Evolutionary conservation across 2,888 invertebrate genomes (phyloP).

Genomic region (Aelia acuminata): DNA sequence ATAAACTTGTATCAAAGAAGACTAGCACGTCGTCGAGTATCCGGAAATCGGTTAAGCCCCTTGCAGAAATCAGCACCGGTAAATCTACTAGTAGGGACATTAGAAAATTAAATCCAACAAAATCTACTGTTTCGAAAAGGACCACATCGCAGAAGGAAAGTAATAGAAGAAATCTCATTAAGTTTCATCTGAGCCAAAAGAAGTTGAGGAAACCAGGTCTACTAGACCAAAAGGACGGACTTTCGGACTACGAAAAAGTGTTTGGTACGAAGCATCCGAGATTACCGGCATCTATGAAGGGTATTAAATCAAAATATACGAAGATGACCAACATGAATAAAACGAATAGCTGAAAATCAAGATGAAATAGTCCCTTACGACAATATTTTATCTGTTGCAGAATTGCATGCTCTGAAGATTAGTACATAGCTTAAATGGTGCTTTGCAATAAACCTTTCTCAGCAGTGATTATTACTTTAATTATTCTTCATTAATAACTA

Average conservation of each 20-base stretch:
- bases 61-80: background rate
- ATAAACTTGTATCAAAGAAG: background rate
- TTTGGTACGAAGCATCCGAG: background rate
- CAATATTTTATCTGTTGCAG: background rate
- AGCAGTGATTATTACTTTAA: background rate
- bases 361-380: background rate
- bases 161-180: background rate
- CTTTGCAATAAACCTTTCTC: background rate
- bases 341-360: background rate
- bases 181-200: background rate
- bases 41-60: background rate
- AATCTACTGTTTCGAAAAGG: background rate
- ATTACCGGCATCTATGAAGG: background rate
- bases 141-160: background rate
- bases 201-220: background rate
- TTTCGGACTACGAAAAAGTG: background rate
- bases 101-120: background rate
- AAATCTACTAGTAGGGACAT: background rate
- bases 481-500: too few species aligned
- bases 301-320: background rate
- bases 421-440: background rate
- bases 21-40: background rate
- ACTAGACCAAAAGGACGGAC: background rate
- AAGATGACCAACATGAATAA: background rate
- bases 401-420: background rate